Evolutionary conservation across 2,888 invertebrate genomes (phyloP).

Genomic region (Temnothorax ravouxi): DNA sequence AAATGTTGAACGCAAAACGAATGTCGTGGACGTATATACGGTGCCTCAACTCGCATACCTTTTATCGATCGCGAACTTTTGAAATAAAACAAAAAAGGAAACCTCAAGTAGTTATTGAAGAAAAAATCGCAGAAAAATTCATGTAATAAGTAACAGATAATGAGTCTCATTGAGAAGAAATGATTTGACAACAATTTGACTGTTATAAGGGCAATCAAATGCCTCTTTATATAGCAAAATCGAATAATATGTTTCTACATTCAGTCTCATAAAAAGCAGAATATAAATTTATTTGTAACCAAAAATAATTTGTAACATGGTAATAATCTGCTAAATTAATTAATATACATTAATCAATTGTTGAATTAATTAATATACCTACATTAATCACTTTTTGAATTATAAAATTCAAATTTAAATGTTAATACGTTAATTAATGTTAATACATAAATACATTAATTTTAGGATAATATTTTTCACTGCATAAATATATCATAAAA

Average conservation of each 20-base stretch:
- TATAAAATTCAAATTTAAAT: background rate
- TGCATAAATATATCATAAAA: background rate
- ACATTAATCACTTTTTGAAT: too few relatives aligned
- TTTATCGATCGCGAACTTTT: conserved; percentile 22
- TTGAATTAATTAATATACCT: background rate
- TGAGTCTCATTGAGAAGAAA: background rate
- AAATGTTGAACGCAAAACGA: conserved; percentile 19
- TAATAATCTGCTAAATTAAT: conserved; percentile 1
- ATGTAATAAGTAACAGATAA: conserved; percentile 5
- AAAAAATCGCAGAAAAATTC: conserved; percentile 1
- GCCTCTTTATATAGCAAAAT: background rate
- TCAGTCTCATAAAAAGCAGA: background rate
- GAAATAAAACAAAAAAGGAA: background rate
- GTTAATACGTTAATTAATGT: conserved; percentile 13
- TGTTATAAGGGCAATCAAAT: background rate
- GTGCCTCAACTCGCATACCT: background rate
- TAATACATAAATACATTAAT: background rate
- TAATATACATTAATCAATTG: background rate
- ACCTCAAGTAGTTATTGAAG: background rate
- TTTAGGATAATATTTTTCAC: background rate
- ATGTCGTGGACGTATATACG: conserved; percentile 15
- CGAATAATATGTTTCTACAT: background rate
- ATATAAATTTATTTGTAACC: background rate
- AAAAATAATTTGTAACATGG: background rate
- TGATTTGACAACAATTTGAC: background rate